Base-by-base conservation (phyloP, 2,113 vertebrate species). In the Chlamydotis undulata region DNA sequence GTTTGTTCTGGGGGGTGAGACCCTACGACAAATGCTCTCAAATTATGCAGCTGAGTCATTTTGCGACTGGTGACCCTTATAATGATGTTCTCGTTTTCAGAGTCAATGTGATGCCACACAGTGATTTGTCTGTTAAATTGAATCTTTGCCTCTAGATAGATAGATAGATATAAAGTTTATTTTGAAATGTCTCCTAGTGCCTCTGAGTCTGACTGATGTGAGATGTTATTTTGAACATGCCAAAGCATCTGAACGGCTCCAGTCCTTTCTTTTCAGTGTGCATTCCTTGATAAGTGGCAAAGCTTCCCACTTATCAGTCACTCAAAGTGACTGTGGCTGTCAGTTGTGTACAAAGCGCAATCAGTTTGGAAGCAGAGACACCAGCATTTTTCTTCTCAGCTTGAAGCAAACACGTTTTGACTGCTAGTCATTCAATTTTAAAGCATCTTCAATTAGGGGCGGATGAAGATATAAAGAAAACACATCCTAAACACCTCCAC, bases 361-460 rank as follows among this genome's bases (percentile, higher is more conserved):
- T 98, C 98, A 98, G 97, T 97, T 97, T 97, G 96, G 96, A 98
- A 98, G 97, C 90, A 97, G 92, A 98, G 98, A 98, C 98, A 98
- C 98, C 97, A 97, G 98, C 97, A 98, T 98, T 98, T 98, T 98
- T 98, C 98, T 98, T 98, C 98, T 98, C 98, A 98, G 98, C 97
- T 98, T 98, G 97, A 98, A 98, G 98, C 97, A 98, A 98, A 98
- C 98, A 98, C 98, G 94, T 98, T 98, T 98, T 98, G 98, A 98
- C 98, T 98, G 97, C 98, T 98, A 98, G 98, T 98, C 98, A 98
- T 98, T 98, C 98, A 98, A 98, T 98, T 98, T 98, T 98, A 98
- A 98, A 98, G 98, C 98, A 97, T 98, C 97, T 97, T 98, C 98
- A 98, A 98, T 98, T 98, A 98, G 98, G 97, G 98, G 98, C 90